Base-by-base conservation (phyloP, 2,797 vertebrate species). In the Salarias fasciatus region DNA sequence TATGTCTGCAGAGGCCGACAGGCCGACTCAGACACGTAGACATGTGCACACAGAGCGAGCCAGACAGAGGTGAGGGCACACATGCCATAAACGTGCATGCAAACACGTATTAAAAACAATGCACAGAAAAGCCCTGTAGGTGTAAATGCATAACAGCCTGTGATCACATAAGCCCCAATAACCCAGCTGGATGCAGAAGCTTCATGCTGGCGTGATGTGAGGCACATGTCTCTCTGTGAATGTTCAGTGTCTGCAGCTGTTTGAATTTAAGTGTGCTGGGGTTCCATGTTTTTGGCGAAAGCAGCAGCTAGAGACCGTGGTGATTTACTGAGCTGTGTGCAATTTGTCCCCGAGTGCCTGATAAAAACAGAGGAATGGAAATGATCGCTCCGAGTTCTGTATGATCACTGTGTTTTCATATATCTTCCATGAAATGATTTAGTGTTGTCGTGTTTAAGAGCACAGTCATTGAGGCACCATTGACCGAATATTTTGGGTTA, bases 171-270 rank as follows among this genome's bases (percentile, higher is more conserved):
- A 69, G 57, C 46, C 46, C 62, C 60, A 55, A 42, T 75, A 73
- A 84, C 56, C 29, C 74, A 83, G 71, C 77, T 83, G 77, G 78
- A 81, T 48, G 18, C 61, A 63, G 69, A 80, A 65, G 61, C 65
- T 77, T 48, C 41, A 14, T 76, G 67, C 60, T 73, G 56, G 61
- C 62, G 45, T 71, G 62, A 75, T 76, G 49, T 24, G 38, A 76
- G 74, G 67, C 76, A 77, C 75, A 85, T 80, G 75, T 68, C 65
- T 74, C 55, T 72, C 35, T 58, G 54, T 68, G 69, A 68, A 79
- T 79, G 53, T 69, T 84, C 66, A 70, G 56, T 18, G 61, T 75
- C 59, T 80, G 77, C 87, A 86, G 71, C 77, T 86, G 84, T 77
- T 86, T 79, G 61, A 69, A 74, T 86, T 83, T 75, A 74, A 68